Base-by-base conservation (phyloP, 2,888 invertebrate species). In the Eulithis testata region DNA sequence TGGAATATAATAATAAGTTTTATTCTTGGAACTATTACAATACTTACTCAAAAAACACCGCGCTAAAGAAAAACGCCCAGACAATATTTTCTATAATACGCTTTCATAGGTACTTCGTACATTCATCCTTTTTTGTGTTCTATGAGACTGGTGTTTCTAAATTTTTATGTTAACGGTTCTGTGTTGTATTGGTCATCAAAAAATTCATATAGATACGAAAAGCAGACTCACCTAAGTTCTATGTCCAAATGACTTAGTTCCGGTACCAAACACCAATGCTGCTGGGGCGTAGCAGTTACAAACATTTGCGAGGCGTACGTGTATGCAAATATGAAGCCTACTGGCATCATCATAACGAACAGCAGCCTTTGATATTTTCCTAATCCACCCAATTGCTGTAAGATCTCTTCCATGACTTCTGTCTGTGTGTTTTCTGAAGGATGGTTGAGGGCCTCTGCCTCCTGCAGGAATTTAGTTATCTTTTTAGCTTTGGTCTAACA, bases 241-340 rank as follows among this genome's bases (percentile, higher is more conserved):
- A 75, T 45, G 59, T 76, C 74, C 44, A 87, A 70, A 57, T 80
- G 81, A 14, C 75, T 72, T 44, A 87, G 68, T 56, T 84, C 85
- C 0, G 86, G 86, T 14, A 87, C 85, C 11, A 67, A 66, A 52
- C 86, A 87, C 86, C 86, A 87, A 69, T 87, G 84, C 14, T 78
- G 70, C 73, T 84, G 82, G 11, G 86, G 86, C 4, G 85, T 85
- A 31, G 83, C 84, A 0, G 81, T 73, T 6, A 84, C 73, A 70
- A 87, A 87, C 83, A 87, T 85, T 74, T 84, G 86, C 12, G 78
- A 79, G 73, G 79, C 77, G 75, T 84, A 84, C 4, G 80, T 74
- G 69, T 80, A 84, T 11, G 83, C 75, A 76, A 78, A 84, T 65
- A 78, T 72, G 11, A 83, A 54, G 1, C 81, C 84, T 37, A 84